Conservation (phyloP, 2,113 vertebrate genomes). For the Syngnathus floridae region DNA sequence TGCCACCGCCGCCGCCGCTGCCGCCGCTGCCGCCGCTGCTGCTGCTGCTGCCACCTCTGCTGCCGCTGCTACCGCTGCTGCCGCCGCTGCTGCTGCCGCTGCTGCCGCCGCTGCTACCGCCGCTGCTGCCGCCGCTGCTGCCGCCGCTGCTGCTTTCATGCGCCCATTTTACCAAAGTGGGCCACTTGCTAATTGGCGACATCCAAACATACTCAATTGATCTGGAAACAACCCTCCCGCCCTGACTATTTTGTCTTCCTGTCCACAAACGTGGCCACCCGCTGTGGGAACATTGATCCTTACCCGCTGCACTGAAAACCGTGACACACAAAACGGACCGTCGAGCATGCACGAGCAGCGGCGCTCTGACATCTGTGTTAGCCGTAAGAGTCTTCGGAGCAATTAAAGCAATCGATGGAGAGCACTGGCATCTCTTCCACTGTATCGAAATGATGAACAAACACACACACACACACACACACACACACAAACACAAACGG, state of each 20-base stretch:
- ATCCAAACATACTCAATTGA: conserved; percentile 40
- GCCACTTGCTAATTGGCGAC: conserved; percentile 10
- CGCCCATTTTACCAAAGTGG: background rate
- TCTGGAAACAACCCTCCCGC: conserved; percentile 17
- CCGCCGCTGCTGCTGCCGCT: background rate
- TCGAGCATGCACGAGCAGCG: background rate
- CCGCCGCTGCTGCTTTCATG: conserved; percentile 11
- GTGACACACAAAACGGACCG: conserved; percentile 21
- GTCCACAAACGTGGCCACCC: conserved; percentile 54
- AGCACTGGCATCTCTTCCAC: background rate
- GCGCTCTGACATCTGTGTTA: background rate
- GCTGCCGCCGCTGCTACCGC: background rate
- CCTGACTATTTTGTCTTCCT: conserved; percentile 31
- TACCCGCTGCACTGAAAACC: background rate
- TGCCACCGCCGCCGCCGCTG: too few species aligned
- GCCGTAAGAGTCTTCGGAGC: background rate
- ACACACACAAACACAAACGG: background rate
- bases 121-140: background rate
- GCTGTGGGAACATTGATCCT: conserved; percentile 6
- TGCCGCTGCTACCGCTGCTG: background rate
- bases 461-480: background rate
- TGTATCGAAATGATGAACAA: background rate
- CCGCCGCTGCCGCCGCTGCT: background rate
- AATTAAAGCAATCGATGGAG: background rate
- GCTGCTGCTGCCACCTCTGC: conserved; percentile 6